Base-by-base conservation (phyloP, 2,113 vertebrate genomes). In the Apus apus region DNA sequence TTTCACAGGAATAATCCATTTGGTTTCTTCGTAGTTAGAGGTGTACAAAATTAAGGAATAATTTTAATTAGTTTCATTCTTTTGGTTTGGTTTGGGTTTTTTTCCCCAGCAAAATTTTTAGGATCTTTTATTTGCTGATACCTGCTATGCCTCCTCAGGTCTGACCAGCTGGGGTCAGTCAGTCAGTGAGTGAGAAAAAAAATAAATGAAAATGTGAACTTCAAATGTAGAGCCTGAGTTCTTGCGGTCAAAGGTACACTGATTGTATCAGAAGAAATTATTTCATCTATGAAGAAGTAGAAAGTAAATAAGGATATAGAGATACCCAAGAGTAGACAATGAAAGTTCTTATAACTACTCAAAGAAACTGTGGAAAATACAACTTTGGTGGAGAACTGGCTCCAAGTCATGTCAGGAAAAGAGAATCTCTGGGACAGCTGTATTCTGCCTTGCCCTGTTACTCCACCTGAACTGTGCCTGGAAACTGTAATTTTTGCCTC, bases 391-490 rank as follows among this genome's bases (percentile, higher is more conserved):
- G 72, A 62, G 51, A n/a, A 5, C 18, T 13, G 53, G 36, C 60
- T 66, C 7, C 72, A 68, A 40, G 64, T 40, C 3, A 0, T 3
- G 36, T 56, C 50, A 71, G 60, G 38, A 74, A 43, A 79, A 40
- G 6, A 12, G 4, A 18, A 36, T 16, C 17, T 29, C 11, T 22
- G 64, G 32, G 30, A 7, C 53, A 62, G 86, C 68, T 30, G 20
- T 7, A 4, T 9, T 34, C 58, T 75, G 79, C 23, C 14, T 23
- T 2, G 13, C 1, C 0, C 11, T 43, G 46, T 64, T n/a, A 3
- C 38, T 74, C 26, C 34, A 7, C 6, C 58, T 53, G 27, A 38
- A 3, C 14, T 43, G 40, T 43, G 40, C 40, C 40, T 36, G 68
- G 45, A 46, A 91, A 84, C 32, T 8, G 58, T 22, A 46, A 13